These are phyloP conservation scores for Aromia moschata DNA, from an alignment of 2,888 invertebrate species.

Conservation along the genomic window DNA sequence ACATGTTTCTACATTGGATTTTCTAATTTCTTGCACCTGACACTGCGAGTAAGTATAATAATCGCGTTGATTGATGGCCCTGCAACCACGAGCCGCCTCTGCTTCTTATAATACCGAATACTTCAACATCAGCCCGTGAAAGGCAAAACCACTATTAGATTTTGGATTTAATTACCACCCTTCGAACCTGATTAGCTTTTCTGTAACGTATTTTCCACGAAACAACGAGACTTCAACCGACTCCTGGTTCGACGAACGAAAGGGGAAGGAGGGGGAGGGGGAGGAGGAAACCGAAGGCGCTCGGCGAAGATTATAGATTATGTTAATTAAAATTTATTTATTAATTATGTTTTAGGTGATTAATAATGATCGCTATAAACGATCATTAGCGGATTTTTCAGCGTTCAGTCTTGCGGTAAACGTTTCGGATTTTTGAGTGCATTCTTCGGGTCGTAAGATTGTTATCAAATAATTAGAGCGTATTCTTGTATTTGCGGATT, in stretches of 20 bases:
- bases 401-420: neutral
- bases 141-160: constrained; percentile 48
- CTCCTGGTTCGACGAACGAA: constrained; percentile 8
- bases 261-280: too few relatives aligned
- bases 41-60: too few relatives aligned
- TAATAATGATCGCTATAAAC: constrained; percentile 31
- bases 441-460: too few relatives aligned
- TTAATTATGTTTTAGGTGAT: constrained; percentile 39
- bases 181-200: constrained; percentile 49
- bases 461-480: too few relatives aligned
- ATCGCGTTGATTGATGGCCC: too few relatives aligned
- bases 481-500: too few relatives aligned
- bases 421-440: neutral
- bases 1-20: too few relatives aligned
- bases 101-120: constrained; percentile 25
- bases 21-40: too few relatives aligned
- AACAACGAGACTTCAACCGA: constrained; percentile 32
- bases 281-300: too few relatives aligned
- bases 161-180: constrained; percentile 50
- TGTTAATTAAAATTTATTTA: constrained; percentile 43
- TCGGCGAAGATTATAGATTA: constrained; percentile 41
- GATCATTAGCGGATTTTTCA: constrained; percentile 33
- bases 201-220: constrained; percentile 37
- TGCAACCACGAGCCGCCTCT: constrained; percentile 27
- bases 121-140: constrained; percentile 36